phyloP scores from a whole-genome alignment of 2,797 vertebrate species.

The Chaenodraco wilsoni region DNA sequence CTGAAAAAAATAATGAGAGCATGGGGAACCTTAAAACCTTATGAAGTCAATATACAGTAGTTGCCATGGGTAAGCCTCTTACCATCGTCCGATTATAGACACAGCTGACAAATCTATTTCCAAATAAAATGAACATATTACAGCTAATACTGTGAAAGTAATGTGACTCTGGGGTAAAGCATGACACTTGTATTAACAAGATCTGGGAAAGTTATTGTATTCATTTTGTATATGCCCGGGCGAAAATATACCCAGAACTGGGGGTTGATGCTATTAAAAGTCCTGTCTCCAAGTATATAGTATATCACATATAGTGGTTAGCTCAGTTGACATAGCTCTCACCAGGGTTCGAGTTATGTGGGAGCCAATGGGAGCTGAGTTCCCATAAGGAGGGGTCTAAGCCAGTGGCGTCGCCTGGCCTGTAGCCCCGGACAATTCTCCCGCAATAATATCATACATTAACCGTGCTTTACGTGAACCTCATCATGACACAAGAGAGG shows the following conservation, averaged over 20 bases:
- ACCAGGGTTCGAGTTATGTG: too few species aligned
- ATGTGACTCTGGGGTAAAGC: neutral
- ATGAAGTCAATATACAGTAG: slow-evolving; percentile 16
- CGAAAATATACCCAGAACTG: slow-evolving; percentile 23
- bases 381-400: too few species aligned
- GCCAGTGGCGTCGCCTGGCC: too few species aligned
- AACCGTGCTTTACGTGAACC: too few species aligned
- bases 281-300: slow-evolving; percentile 22
- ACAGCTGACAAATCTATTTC: slow-evolving; percentile 9
- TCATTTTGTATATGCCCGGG: slow-evolving; percentile 24
- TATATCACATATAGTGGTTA: slow-evolving; percentile 30
- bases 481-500: too few species aligned
- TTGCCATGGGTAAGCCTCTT: slow-evolving; percentile 28
- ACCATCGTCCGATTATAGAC: slow-evolving; percentile 9
- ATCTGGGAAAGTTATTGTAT: neutral
- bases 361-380: too few species aligned
- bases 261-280: slow-evolving; percentile 32
- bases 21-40: slow-evolving; percentile 6
- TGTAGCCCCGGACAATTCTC: too few species aligned
- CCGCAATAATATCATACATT: too few species aligned
- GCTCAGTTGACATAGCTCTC: neutral
- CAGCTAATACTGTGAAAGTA: slow-evolving; percentile 12
- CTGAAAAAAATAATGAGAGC: slow-evolving; percentile 5
- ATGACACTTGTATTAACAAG: slow-evolving; percentile 9
- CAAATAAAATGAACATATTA: slow-evolving; percentile 29